A percentile compares a stretch with the other conserved stretches of the same genome.
Evolutionary conservation across 1,140 invertebrate species (phyloP).

Genomic region (Hydropsyche tenuis): DNA sequence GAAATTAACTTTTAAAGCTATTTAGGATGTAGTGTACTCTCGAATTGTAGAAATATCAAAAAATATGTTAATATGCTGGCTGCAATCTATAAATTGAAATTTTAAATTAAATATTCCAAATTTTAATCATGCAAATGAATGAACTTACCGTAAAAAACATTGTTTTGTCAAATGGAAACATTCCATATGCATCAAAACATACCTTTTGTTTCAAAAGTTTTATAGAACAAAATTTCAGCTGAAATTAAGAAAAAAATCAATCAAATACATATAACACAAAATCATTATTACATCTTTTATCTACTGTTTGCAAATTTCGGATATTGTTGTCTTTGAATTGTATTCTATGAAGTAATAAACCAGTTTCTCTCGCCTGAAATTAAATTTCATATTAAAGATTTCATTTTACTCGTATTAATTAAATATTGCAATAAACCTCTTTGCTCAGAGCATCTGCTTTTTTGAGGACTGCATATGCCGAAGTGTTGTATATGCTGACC

Average conservation of each 20-base stretch:
- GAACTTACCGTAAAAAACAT: slow-evolving; percentile 29
- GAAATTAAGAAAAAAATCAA: slow-evolving; percentile 21
- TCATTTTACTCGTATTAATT: background rate
- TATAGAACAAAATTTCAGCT: slow-evolving; percentile 39
- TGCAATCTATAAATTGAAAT: background rate
- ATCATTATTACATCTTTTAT: background rate
- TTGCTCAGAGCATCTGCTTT: slow-evolving; percentile 6
- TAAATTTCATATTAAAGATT: slow-evolving; percentile 3
- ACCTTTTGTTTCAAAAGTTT: slow-evolving; percentile 39
- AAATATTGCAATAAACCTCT: slow-evolving; percentile 26
- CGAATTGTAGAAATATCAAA: slow-evolving; percentile 20
- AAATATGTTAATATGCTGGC: slow-evolving; percentile 7
- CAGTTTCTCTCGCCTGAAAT: slow-evolving; percentile 28
- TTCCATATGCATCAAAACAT: slow-evolving; percentile 28
- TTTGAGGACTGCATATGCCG: slow-evolving; percentile 23
- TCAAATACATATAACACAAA: background rate
- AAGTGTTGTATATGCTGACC: slow-evolving; percentile 22
- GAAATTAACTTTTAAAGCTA: too few species aligned
- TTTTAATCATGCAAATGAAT: background rate
- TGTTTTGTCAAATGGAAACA: slow-evolving; percentile 36
- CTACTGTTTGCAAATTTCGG: background rate
- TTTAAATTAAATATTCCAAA: background rate
- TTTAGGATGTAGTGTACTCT: background rate
- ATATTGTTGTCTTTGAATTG: background rate
- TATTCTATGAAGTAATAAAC: slow-evolving; percentile 21